A percentile compares a stretch with the other conserved stretches of the same genome.
Conservation (phyloP, 2,888 invertebrate genomes). For the Lepidonotus clava region DNA sequence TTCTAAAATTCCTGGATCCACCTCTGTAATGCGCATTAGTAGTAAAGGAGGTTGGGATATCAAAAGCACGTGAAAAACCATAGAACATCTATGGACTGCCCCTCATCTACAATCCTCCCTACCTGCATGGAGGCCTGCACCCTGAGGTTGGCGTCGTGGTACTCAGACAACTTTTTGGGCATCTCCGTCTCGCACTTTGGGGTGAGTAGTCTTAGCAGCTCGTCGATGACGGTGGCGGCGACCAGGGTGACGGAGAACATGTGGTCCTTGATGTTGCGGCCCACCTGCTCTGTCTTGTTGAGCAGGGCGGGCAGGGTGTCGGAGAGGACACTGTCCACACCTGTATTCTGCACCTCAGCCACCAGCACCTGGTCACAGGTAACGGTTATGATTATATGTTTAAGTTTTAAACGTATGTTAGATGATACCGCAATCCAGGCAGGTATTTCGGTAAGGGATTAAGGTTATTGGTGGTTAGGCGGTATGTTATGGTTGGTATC, state of each 20-base stretch:
- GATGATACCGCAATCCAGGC: too few relatives aligned
- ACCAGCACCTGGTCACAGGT: background rate
- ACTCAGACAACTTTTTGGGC: constrained; percentile 28
- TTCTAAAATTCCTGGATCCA: too few relatives aligned
- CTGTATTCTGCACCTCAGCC: background rate
- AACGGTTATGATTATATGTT: too few relatives aligned
- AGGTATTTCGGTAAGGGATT: too few relatives aligned
- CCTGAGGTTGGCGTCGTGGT: constrained; percentile 23
- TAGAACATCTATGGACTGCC: too few relatives aligned
- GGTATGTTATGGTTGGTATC: too few relatives aligned
- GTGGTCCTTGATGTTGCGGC: background rate
- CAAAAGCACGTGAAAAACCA: too few relatives aligned
- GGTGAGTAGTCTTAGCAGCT: background rate
- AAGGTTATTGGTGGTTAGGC: too few relatives aligned
- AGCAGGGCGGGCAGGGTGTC: background rate
- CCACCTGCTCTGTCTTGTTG: constrained; percentile 29
- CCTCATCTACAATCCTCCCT: too few relatives aligned
- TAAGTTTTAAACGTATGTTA: too few relatives aligned
- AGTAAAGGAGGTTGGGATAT: too few relatives aligned
- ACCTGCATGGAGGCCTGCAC: background rate
- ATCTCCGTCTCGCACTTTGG: constrained; percentile 43
- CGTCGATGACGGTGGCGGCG: background rate
- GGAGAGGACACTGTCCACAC: background rate
- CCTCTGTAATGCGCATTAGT: too few relatives aligned
- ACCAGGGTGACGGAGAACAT: background rate